These are phyloP conservation scores for Passerculus sandwichensis DNA, from an alignment of 2,797 vertebrate species.

Conservation along the genomic window DNA sequence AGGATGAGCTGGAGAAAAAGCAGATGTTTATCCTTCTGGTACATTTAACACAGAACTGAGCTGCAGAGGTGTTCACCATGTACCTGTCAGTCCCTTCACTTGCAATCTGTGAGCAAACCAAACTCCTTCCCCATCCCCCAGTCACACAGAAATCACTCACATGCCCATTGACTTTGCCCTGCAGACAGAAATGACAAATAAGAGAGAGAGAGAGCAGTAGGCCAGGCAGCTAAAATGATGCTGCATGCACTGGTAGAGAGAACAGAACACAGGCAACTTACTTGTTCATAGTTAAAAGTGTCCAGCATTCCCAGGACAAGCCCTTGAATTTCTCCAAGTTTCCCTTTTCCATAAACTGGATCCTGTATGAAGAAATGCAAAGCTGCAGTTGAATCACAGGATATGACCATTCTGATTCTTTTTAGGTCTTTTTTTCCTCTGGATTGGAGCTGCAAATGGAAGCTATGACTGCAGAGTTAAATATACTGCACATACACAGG, in stretches of 20 bases:
- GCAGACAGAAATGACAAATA: neutral
- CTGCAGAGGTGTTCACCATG: neutral
- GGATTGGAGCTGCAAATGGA: neutral
- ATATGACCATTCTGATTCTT: neutral
- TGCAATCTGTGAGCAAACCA: neutral
- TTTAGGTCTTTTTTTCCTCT: neutral
- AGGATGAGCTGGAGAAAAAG: slow-evolving; percentile 4
- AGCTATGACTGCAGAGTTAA: neutral
- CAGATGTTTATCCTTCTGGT: slow-evolving; percentile 19
- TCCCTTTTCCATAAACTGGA: slow-evolving; percentile 94
- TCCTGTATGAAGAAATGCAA: slow-evolving; percentile 79
- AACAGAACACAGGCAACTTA: slow-evolving; percentile 50
- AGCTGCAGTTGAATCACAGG: neutral
- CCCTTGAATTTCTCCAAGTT: slow-evolving; percentile 94
- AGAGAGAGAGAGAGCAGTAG: neutral
- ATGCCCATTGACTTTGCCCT: neutral
- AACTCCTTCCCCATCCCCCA: neutral
- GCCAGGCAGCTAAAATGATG: neutral
- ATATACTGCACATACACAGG: neutral
- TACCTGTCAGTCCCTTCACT: slow-evolving; percentile 3
- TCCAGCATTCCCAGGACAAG: slow-evolving; percentile 96
- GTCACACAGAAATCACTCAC: neutral
- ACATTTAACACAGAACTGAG: slow-evolving; percentile 5
- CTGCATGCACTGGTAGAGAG: neutral
- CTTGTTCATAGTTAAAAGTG: slow-evolving; percentile 96